Conservation (phyloP, 1,140 invertebrate species). For the Lepidurus arcticus region DNA sequence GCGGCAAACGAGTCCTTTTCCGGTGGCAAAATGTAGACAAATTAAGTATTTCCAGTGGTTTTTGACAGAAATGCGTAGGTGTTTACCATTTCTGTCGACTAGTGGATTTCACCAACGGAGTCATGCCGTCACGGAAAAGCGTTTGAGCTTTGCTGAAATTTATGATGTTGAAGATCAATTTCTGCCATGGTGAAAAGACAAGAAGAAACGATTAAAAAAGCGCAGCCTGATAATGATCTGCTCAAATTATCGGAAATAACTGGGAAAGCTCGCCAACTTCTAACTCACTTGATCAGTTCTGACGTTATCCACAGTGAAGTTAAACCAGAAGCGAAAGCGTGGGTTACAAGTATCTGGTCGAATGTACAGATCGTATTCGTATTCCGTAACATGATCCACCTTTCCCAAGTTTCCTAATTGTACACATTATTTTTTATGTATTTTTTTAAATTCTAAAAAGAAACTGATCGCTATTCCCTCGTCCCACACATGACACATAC, state of each 20-base stretch:
- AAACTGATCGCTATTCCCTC: not conserved
- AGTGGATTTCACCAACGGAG: constrained; percentile 86
- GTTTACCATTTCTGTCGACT: constrained; percentile 83
- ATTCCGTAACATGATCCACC: constrained; percentile 87
- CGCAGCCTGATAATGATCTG: not conserved
- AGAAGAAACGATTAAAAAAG: constrained; percentile 24
- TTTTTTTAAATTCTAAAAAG: not conserved
- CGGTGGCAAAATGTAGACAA: constrained; percentile 13
- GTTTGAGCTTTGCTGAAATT: constrained; percentile 91
- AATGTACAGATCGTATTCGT: constrained; percentile 94
- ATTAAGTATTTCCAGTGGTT: not conserved
- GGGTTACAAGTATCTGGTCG: constrained; percentile 94
- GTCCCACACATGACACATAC: not conserved
- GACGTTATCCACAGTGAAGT: constrained; percentile 96
- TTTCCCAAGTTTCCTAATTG: constrained; percentile 81
- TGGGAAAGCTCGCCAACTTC: not conserved
- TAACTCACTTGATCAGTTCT: constrained; percentile 72
- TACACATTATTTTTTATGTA: not conserved
- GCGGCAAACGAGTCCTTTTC: constrained; percentile 71
- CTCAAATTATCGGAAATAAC: constrained; percentile 24
- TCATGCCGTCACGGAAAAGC: constrained; percentile 82
- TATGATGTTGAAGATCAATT: constrained; percentile 94
- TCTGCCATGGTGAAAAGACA: constrained; percentile 52
- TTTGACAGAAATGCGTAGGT: constrained; percentile 31
- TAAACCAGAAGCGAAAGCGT: constrained; percentile 89